Conservation (phyloP, 2,888 invertebrate genomes). For the Drosophila pullipes region DNA sequence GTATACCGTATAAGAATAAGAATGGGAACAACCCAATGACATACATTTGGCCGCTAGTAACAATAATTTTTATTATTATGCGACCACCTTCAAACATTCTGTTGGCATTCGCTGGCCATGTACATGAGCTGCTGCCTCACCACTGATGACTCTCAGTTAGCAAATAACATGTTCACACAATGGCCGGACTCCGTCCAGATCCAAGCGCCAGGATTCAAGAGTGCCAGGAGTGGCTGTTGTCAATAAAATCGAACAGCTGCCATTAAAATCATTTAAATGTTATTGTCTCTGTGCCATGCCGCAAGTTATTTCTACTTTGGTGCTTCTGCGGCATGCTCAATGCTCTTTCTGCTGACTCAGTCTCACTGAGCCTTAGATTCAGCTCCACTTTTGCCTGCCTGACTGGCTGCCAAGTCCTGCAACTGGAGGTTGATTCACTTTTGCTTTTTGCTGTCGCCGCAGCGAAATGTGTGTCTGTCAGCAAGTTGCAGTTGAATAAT, state of each 20-base stretch:
- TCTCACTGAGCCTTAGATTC: slow-evolving; percentile 12
- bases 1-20: slow-evolving; percentile 1
- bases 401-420: slow-evolving; percentile 8
- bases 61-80: slow-evolving; percentile 80
- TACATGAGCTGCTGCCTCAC: slow-evolving; percentile 48
- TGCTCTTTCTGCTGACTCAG: slow-evolving; percentile 74
- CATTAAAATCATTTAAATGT: slow-evolving; percentile 81
- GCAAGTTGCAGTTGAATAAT: slow-evolving; percentile 79
- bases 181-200: slow-evolving; percentile 25
- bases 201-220: slow-evolving; percentile 16
- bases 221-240: slow-evolving; percentile 43
- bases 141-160: slow-evolving; percentile 79
- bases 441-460: slow-evolving; percentile 58
- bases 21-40: slow-evolving; percentile 56
- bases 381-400: neutral
- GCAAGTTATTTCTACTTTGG: slow-evolving; percentile 78
- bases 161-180: slow-evolving; percentile 76
- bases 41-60: slow-evolving; percentile 77
- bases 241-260: slow-evolving; percentile 82
- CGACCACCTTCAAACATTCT: slow-evolving; percentile 65
- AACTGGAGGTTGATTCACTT: slow-evolving; percentile 60
- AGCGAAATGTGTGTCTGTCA: slow-evolving; percentile 72
- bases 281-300: slow-evolving; percentile 73
- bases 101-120: slow-evolving; percentile 12
- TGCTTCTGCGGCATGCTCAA: slow-evolving; percentile 70